phyloP scores from a whole-genome alignment of 2,113 vertebrate species.

The Trematocara stigmaticum region DNA sequence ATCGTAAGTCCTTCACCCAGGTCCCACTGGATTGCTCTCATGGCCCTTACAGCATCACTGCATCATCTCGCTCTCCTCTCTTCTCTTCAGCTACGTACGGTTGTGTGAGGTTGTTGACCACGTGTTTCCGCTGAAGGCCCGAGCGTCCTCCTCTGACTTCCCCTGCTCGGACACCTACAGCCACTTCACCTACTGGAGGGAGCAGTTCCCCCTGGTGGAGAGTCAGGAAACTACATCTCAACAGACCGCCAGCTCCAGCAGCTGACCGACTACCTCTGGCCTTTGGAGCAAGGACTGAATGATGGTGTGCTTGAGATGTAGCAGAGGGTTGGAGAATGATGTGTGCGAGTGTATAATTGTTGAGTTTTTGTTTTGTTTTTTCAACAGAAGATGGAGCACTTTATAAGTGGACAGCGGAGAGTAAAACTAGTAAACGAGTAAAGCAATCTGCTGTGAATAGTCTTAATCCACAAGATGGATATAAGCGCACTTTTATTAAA shows the following conservation, averaged over 20 bases:
- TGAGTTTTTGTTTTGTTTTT: neutral
- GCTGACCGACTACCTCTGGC: conserved; percentile 17
- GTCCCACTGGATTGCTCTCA: neutral
- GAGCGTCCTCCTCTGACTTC: conserved; percentile 88
- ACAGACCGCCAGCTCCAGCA: neutral
- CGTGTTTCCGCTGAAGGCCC: conserved; percentile 86
- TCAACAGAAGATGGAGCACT: conserved; percentile 10
- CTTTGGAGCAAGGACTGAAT: neutral
- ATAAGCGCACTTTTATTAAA: conserved; percentile 36
- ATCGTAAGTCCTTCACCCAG: conserved; percentile 79
- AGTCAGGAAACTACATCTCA: conserved; percentile 49
- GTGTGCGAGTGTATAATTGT: neutral
- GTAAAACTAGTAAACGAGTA: neutral
- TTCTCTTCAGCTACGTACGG: conserved; percentile 79
- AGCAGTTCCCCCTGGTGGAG: conserved; percentile 83
- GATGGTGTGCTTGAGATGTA: neutral
- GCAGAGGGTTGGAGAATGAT: neutral
- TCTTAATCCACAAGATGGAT: conserved; percentile 35
- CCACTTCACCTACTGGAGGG: conserved; percentile 95
- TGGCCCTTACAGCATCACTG: rapidly evolving
- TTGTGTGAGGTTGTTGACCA: conserved; percentile 96
- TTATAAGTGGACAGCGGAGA: neutral
- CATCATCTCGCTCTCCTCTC: neutral
- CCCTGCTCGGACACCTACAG: conserved; percentile 95
- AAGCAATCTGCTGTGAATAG: conserved; percentile 4